Base-by-base conservation (phyloP, 2,797 vertebrate genomes). In the Parotocinclus haroldoi region DNA sequence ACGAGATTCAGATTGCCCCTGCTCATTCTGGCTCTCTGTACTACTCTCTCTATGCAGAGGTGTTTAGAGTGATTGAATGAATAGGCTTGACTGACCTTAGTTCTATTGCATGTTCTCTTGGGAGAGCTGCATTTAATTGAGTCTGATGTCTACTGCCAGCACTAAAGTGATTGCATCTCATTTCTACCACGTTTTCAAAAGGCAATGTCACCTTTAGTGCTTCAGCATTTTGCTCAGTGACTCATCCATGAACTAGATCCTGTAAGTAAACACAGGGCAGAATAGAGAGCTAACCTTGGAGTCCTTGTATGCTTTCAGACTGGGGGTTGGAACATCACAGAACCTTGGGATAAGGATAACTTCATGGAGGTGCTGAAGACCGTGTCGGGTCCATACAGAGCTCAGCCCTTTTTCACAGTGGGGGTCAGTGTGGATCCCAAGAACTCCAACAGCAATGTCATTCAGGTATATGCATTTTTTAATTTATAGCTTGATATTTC, bases 371-470 rank as follows among this genome's bases (percentile, higher is more conserved):
- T 98, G 27, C 85, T 99, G 79, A 98, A 96, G 85, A 87, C 85
- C 3, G 92, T 98, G 4, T 96, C 96, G 0, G 96, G 95, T 59
- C 96, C 94, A 0, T 96, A 96, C 75, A 85, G 93, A 46, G 94
- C 95, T 0, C 91, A 93, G 48, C 96, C 96, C 0, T 98, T 99
- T 85, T 98, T 99, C 83, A 95, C 93, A 0, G 88, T 98, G 3
- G 94, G 93, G 0, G 87, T 99, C 81, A 93, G 93, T 0, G 89
- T 95, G 0, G 96, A 99, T 76, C 94, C 94, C 42, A 99, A 98
- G 78, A 97, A 91, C 83, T 98, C 96, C 76, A 98, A 98, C 88
- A 96, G 93, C 83, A 99, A 98, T 7, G 46, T 98, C 62, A 98
- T 99, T 76, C 95, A 97, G 94, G 96, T 98, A 76, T 44, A 37